Conservation (phyloP, 2,113 vertebrate genomes). For the Budorcas taxicolor region DNA sequence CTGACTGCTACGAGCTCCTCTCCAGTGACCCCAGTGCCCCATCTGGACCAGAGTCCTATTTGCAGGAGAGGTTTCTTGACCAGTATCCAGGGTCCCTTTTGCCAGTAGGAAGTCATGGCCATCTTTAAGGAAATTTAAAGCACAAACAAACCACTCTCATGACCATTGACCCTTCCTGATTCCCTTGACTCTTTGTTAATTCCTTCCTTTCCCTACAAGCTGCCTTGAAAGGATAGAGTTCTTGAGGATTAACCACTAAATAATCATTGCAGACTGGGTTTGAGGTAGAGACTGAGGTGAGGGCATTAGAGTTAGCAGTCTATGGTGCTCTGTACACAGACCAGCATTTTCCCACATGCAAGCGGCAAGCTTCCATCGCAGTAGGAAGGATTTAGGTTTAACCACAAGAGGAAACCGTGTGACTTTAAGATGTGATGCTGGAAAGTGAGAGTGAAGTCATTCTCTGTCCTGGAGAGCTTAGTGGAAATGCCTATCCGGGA, state of each 20-base stretch:
- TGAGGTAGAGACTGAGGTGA: not conserved
- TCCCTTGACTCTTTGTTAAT: not conserved
- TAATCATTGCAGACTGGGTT: not conserved
- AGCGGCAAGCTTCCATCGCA: not conserved
- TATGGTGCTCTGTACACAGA: not conserved
- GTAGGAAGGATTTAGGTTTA: not conserved
- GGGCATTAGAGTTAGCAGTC: not conserved
- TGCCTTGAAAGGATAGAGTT: not conserved
- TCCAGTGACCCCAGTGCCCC: not conserved
- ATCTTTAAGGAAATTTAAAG: constrained; percentile 42
- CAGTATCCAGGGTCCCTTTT: not conserved
- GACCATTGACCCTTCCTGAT: not conserved
- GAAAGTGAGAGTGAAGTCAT: not conserved
- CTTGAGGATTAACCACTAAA: not conserved
- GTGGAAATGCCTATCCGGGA: not conserved
- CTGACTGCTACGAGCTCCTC: not conserved
- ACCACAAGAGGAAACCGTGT: not conserved
- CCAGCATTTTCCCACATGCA: not conserved
- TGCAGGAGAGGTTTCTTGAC: not conserved
- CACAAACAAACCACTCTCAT: not conserved
- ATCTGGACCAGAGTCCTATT: not conserved
- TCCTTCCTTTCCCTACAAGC: constrained; percentile 6
- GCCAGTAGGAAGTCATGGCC: not conserved
- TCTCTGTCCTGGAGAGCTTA: not conserved
- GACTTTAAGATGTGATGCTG: not conserved